Evolutionary conservation across 2,888 invertebrate species (phyloP).

Genomic region (Drosophila formosana): DNA sequence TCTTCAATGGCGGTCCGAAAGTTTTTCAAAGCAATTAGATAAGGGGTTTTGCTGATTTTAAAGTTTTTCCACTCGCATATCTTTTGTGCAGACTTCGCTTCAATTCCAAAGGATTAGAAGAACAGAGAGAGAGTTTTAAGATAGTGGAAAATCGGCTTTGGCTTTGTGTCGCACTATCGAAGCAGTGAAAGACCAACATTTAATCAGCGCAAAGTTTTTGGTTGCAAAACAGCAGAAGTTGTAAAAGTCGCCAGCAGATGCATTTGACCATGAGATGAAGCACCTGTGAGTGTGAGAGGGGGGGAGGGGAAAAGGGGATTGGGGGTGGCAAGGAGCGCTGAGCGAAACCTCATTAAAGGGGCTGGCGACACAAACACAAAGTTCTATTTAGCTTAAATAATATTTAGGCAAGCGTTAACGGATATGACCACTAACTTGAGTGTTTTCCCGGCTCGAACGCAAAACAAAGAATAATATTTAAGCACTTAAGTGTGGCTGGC

Average conservation of each 20-base stretch:
- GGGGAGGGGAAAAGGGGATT: not conserved
- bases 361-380: slow-evolving; percentile 29
- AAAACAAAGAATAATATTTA: slow-evolving; percentile 78
- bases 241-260: slow-evolving; percentile 58
- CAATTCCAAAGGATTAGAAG: not conserved
- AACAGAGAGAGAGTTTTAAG: not conserved
- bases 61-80: slow-evolving; percentile 59
- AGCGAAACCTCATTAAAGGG: slow-evolving; percentile 68
- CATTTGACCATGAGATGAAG: slow-evolving; percentile 42
- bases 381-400: slow-evolving; percentile 74
- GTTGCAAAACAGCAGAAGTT: slow-evolving; percentile 43
- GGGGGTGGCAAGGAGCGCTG: not conserved
- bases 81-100: slow-evolving; percentile 15
- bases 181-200: slow-evolving; percentile 55
- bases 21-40: slow-evolving; percentile 80
- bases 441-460: slow-evolving; percentile 54
- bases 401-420: slow-evolving; percentile 78
- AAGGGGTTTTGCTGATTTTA: slow-evolving; percentile 70
- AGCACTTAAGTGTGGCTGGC: slow-evolving; percentile 68
- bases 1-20: slow-evolving; percentile 67
- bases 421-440: slow-evolving; percentile 78
- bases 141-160: slow-evolving; percentile 23
- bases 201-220: slow-evolving; percentile 72
- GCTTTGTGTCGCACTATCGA: slow-evolving; percentile 49
- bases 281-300: slow-evolving; percentile 12